Evolutionary conservation across 1,140 invertebrate species (phyloP).

Genomic region (Sesamia nonagrioides): DNA sequence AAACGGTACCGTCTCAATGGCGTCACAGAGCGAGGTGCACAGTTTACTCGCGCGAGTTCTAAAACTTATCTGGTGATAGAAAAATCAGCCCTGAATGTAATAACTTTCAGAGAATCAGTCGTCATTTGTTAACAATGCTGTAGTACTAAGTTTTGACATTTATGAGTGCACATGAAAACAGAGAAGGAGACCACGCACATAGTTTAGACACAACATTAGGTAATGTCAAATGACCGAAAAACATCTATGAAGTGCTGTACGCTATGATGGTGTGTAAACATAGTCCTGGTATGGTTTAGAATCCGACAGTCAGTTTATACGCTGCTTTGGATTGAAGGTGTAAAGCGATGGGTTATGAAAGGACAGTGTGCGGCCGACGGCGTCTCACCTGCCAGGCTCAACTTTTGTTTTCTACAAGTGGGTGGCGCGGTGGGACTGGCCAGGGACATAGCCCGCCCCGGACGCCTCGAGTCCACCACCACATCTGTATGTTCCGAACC

Average conservation of each 20-base stretch:
- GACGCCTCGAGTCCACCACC: slow-evolving; percentile 68
- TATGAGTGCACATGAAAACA: slow-evolving; percentile 37
- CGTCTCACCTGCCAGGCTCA: slow-evolving; percentile 88
- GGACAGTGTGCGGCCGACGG: slow-evolving; percentile 86
- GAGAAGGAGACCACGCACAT: slow-evolving; percentile 40
- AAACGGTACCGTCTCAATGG: too few relatives aligned
- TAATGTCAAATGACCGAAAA: slow-evolving; percentile 44
- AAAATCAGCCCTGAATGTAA: too few relatives aligned
- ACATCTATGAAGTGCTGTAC: slow-evolving; percentile 49
- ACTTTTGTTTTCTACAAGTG: slow-evolving; percentile 86
- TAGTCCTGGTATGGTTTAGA: slow-evolving; percentile 48
- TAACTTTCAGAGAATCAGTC: background rate
- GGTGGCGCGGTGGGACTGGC: slow-evolving; percentile 81
- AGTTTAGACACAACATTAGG: slow-evolving; percentile 30
- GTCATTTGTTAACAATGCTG: slow-evolving; percentile 33
- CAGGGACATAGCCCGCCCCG: slow-evolving; percentile 69
- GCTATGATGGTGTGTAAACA: slow-evolving; percentile 48
- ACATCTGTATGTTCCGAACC: slow-evolving; percentile 53
- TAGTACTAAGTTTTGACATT: slow-evolving; percentile 27
- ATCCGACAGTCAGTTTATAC: slow-evolving; percentile 67
- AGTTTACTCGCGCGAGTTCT: too few relatives aligned
- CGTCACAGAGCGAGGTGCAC: too few relatives aligned
- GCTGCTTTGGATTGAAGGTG: slow-evolving; percentile 60
- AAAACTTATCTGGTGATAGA: too few relatives aligned
- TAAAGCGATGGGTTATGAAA: slow-evolving; percentile 59